Evolutionary conservation across 2,797 vertebrate species (phyloP).

Genomic region (Hemibagrus guttatus): DNA sequence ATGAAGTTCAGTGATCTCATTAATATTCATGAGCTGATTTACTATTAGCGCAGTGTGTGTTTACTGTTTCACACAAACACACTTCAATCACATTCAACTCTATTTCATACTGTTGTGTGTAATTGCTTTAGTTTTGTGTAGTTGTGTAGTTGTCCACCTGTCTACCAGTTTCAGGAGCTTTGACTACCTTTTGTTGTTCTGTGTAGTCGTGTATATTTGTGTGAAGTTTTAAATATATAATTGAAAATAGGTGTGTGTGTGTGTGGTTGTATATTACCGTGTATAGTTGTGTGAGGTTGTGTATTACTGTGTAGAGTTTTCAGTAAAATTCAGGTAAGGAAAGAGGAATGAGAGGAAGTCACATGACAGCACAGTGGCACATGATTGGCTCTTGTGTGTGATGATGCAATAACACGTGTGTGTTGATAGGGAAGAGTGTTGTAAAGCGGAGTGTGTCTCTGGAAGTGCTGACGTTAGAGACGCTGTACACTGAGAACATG

Average conservation of each 20-base stretch:
- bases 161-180: too few relatives aligned
- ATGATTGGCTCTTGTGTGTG: background rate
- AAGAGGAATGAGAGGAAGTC: background rate
- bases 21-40: background rate
- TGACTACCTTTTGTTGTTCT: too few relatives aligned
- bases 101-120: background rate
- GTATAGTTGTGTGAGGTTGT: too few relatives aligned
- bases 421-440: background rate
- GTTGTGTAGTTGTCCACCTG: background rate
- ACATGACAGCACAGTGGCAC: background rate
- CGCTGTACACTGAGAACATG: background rate
- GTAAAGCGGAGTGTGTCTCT: background rate
- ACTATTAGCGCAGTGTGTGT: background rate
- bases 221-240: too few relatives aligned
- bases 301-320: too few relatives aligned
- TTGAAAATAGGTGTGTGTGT: too few relatives aligned
- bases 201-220: background rate
- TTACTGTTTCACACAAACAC: background rate
- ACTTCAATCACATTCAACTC: too few relatives aligned
- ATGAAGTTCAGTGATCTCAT: background rate
- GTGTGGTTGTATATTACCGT: too few relatives aligned
- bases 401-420: background rate
- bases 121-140: too few relatives aligned
- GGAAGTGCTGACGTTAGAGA: background rate
- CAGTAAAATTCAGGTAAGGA: background rate